Evolutionary conservation across 2,113 vertebrate genomes (phyloP), one percentile per base, ranked within the genome.

Genomic region (Copsychus sechellarum): DNA sequence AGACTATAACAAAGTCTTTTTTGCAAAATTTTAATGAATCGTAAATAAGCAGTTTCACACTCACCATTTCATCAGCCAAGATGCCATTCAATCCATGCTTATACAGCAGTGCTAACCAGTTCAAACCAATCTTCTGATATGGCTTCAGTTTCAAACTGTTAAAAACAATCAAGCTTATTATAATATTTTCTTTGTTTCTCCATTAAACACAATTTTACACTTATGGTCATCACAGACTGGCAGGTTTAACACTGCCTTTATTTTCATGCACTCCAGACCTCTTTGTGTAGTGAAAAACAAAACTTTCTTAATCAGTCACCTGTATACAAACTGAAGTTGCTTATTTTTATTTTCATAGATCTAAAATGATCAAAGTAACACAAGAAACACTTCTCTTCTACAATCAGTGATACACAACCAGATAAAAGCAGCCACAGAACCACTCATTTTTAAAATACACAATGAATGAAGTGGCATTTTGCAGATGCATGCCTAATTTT

Each of bases 11-110:
- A 8, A 54, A 62, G 19, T 23, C 0, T 33, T 50, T 51, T 40
- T 25, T 11, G 6, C 19, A 72, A 76, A 58, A 48, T 42, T 70
- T 8, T 17, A 57, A 53, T 0, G 0, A 21, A 31, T 71, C 11
- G 74, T 43, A 66, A 71, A 56, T 19, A 36, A 43, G 9, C 31
- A 18, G 23, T 76, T 69, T 45, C 48, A 18, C n/a, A 90, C 98
- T 98, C 96, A 99, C 99, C 99, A 99, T 99, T 98, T 99, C 99
- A 98, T 99, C 99, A 86, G 99, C 99, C 45, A 99, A 98, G 97
- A 99, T 99, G 10, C 98, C 99, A 88, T 99, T 99, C 77, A 99
- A 97, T 26, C 98, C 98, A 34, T 99, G 99, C 64, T 99, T 98
- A 96, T 99, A 97, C 53, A 99, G 97, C 60, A 99, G 97, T 34